Evolutionary conservation across 2,113 vertebrate genomes (phyloP).

Genomic region (Malurus elegans): DNA sequence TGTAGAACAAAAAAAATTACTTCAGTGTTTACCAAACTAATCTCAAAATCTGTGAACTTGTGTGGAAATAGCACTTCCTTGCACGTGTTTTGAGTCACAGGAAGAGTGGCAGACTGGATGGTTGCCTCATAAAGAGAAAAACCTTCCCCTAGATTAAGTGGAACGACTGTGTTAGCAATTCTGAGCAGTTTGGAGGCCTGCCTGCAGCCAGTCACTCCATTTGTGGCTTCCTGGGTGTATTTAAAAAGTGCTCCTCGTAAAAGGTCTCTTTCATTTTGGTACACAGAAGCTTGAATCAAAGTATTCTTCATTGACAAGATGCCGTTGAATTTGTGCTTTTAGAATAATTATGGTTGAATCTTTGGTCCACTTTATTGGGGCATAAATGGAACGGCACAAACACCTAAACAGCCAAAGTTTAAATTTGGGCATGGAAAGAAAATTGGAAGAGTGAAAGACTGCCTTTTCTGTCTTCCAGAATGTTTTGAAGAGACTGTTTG

Average conservation of each 20-base stretch:
- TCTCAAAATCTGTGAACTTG: not conserved
- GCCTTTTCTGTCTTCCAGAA: not conserved
- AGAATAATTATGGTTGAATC: slow-evolving; percentile 7
- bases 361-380: not conserved
- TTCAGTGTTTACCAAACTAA: not conserved
- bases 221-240: slow-evolving; percentile 34
- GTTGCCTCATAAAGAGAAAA: slow-evolving; percentile 14
- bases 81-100: slow-evolving; percentile 33
- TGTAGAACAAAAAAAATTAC: not conserved
- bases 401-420: not conserved
- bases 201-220: not conserved
- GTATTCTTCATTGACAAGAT: slow-evolving; percentile 47
- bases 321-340: slow-evolving; percentile 3
- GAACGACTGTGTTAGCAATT: not conserved
- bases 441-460: not conserved
- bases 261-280: slow-evolving; percentile 48
- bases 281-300: slow-evolving; percentile 28
- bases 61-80: slow-evolving; percentile 7
- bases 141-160: slow-evolving; percentile 13
- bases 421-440: not conserved
- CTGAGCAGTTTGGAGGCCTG: slow-evolving; percentile 2
- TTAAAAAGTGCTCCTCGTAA: not conserved
- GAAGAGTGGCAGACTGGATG: not conserved
- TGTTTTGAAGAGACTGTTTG: not conserved
- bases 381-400: not conserved